phyloP scores from a whole-genome alignment of 1,140 invertebrate genomes.

The Drosophila teissieri region DNA sequence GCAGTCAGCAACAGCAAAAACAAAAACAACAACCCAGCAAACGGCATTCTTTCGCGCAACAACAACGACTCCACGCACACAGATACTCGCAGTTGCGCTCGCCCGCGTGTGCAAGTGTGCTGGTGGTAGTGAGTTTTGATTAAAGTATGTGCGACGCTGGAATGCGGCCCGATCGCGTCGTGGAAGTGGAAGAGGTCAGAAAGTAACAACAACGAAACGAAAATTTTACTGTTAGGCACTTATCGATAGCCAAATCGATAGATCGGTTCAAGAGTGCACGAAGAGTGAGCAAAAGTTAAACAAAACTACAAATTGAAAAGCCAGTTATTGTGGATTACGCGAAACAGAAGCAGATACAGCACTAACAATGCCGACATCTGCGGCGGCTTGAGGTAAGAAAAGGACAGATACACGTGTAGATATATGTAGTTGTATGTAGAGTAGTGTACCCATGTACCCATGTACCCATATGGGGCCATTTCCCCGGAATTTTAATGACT shows the following conservation, averaged over 20 bases:
- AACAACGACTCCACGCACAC: conserved; percentile 59
- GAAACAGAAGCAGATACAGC: conserved; percentile 23
- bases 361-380: conserved; percentile 58
- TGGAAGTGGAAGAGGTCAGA: conserved; percentile 78
- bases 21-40: conserved; percentile 75
- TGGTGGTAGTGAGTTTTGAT: conserved; percentile 69
- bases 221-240: conserved; percentile 73
- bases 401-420: background rate
- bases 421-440: background rate
- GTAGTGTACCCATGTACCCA: background rate
- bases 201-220: conserved; percentile 52
- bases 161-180: conserved; percentile 67
- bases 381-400: conserved; percentile 68
- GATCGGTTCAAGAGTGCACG: conserved; percentile 45
- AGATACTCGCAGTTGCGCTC: conserved; percentile 19
- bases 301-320: conserved; percentile 16
- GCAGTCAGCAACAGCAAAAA: conserved; percentile 51
- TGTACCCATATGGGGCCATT: conserved; percentile 33
- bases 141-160: conserved; percentile 69
- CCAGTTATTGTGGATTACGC: conserved; percentile 74
- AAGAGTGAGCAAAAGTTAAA: conserved; percentile 14
- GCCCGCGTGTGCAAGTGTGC: conserved; percentile 16
- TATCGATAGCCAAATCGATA: conserved; percentile 54
- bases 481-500: conserved; percentile 57
- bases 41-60: conserved; percentile 84